These are phyloP conservation scores for Drosophila picticornis DNA, from an alignment of 2,888 invertebrate species.

Conservation along the genomic window DNA sequence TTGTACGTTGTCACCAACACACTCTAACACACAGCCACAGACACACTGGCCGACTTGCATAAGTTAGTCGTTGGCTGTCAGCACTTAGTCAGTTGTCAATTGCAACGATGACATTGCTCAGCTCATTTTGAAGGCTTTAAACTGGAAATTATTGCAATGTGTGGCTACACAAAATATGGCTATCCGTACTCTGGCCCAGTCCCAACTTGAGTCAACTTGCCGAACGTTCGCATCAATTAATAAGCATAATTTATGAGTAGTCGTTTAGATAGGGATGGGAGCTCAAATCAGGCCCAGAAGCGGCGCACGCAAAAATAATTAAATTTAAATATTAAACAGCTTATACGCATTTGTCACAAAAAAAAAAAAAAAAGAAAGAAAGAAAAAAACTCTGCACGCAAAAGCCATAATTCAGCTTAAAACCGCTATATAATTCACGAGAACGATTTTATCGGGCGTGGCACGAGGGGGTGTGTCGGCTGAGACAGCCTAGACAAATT, in stretches of 20 bases:
- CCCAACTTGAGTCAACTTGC: conserved; percentile 15
- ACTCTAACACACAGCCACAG: conserved; percentile 8
- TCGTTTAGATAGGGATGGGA: conserved; percentile 41
- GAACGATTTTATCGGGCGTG: conserved; percentile 17
- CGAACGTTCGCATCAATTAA: conserved; percentile 60
- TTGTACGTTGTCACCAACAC: conserved; percentile 68
- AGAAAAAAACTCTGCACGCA: conserved; percentile 61
- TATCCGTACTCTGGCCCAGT: not conserved
- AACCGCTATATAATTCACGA: conserved; percentile 61
- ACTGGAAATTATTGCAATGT: conserved; percentile 39
- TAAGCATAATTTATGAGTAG: conserved; percentile 68
- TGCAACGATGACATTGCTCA: conserved; percentile 43
- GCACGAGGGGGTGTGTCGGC: not conserved
- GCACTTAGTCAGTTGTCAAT: conserved; percentile 67
- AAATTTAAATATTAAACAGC: conserved; percentile 82
- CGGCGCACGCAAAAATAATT: conserved; percentile 74
- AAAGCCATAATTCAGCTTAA: conserved; percentile 61
- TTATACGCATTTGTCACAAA: conserved; percentile 74
- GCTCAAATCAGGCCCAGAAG: not conserved
- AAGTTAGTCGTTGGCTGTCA: conserved; percentile 69
- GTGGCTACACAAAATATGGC: not conserved
- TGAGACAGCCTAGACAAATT: conserved; percentile 46
- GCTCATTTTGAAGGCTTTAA: conserved; percentile 61
- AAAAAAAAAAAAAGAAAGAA: no score
- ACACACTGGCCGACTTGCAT: conserved; percentile 45